phyloP scores from a whole-genome alignment of 1,140 invertebrate genomes.

The Rhyzopertha dominica region DNA sequence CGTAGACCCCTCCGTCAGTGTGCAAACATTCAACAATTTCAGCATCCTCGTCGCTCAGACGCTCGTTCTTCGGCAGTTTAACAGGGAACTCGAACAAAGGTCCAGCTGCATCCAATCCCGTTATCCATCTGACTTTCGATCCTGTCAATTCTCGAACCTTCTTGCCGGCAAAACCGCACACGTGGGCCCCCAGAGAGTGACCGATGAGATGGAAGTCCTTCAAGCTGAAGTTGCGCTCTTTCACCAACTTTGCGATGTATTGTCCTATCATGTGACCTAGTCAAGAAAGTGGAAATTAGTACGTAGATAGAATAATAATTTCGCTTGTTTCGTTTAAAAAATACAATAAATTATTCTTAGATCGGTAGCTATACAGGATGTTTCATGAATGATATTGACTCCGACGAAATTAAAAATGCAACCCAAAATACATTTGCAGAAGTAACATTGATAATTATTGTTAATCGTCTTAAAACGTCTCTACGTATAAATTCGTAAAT shows the following conservation, averaged over 20 bases:
- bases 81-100: constrained; percentile 30
- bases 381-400: too few relatives aligned
- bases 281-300: too few relatives aligned
- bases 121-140: constrained; percentile 53
- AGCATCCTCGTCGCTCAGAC: constrained; percentile 59
- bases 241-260: constrained; percentile 41
- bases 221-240: constrained; percentile 22
- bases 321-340: too few relatives aligned
- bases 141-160: constrained; percentile 40
- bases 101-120: constrained; percentile 65
- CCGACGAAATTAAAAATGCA: too few relatives aligned
- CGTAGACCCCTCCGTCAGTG: constrained; percentile 75
- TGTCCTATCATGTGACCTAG: constrained; percentile 20
- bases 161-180: constrained; percentile 53
- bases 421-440: too few relatives aligned
- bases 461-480: too few relatives aligned
- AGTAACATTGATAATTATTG: too few relatives aligned
- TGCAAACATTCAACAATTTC: constrained; percentile 87
- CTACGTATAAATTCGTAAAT: too few relatives aligned
- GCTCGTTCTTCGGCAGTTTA: constrained; percentile 1
- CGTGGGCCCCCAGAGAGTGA: constrained; percentile 56
- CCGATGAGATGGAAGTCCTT: constrained; percentile 52
- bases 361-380: too few relatives aligned
- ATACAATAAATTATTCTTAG: too few relatives aligned
- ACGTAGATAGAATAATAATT: too few relatives aligned